A percentile compares a stretch with the other conserved stretches of the same genome.
Conservation (phyloP, 2,797 vertebrate genomes). For the Morus bassanus region DNA sequence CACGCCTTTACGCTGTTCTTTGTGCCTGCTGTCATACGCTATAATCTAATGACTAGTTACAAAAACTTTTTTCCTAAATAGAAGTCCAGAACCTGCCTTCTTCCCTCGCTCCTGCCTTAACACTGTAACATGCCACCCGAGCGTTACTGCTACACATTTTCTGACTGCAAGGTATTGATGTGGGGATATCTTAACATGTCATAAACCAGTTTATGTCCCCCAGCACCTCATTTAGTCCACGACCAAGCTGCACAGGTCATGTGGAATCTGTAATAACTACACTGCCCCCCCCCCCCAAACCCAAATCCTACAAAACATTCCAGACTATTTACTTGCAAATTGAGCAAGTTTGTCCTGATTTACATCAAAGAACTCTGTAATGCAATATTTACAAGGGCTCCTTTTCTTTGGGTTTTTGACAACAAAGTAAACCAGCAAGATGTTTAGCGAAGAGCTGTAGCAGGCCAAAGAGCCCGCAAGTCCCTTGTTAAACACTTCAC, state of each 20-base stretch:
- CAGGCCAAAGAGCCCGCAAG: not conserved
- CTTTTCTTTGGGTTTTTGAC: not conserved
- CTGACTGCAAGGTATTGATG: not conserved
- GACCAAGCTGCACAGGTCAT: fast-evolving
- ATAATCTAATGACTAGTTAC: not conserved
- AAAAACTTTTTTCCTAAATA: fast-evolving
- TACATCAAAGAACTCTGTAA: not conserved
- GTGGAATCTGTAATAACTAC: not conserved
- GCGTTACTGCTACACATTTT: not conserved
- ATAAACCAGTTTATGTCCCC: not conserved
- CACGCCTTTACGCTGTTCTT: fast-evolving
- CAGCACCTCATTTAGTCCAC: not conserved
- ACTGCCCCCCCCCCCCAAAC: not conserved
- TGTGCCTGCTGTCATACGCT: fast-evolving
- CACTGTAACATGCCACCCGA: fast-evolving
- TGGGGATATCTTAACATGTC: not conserved
- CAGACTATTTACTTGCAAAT: not conserved
- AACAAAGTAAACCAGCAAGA: not conserved
- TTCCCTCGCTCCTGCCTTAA: not conserved
- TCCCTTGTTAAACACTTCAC: not conserved
- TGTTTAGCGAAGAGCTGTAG: not conserved
- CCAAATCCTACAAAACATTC: not conserved
- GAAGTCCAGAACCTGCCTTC: not conserved
- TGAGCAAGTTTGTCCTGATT: not conserved
- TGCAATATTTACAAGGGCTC: not conserved